These are phyloP conservation scores for Tipula unca DNA, from an alignment of 2,888 invertebrate genomes.

Conservation along the genomic window DNA sequence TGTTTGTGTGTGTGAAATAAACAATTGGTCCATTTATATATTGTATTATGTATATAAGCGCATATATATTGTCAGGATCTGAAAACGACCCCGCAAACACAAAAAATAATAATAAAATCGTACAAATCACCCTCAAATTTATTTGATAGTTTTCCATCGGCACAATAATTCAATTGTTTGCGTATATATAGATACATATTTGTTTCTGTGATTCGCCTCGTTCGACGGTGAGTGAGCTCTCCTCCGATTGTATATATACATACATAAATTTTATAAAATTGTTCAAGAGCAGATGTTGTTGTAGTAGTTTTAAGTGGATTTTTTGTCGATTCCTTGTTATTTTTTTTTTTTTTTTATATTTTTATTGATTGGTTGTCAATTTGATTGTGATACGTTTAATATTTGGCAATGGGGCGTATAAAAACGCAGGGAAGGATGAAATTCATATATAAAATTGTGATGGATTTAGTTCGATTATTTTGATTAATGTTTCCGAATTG, in stretches of 20 bases:
- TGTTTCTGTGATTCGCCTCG: neutral
- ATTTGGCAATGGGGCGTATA: neutral
- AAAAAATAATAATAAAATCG: neutral
- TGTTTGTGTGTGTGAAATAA: neutral
- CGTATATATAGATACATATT: neutral
- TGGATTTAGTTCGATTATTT: neutral
- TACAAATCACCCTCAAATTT: neutral
- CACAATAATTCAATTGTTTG: conserved; percentile 4
- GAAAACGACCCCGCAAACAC: neutral
- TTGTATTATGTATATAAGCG: no score
- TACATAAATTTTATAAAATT: neutral
- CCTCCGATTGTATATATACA: neutral
- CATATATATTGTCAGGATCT: no score
- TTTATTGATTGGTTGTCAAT: neutral
- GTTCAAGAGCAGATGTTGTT: neutral
- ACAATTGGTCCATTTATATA: neutral
- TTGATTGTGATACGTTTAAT: conserved; percentile 8
- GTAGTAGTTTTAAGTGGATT: neutral
- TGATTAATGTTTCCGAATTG: neutral
- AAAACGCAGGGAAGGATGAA: neutral
- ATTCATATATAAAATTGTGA: neutral
- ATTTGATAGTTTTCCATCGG: neutral
- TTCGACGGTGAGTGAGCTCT: neutral
- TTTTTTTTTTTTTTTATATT: neutral
- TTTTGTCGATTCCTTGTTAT: conserved; percentile 8